A percentile compares a stretch with the other conserved stretches of the same genome.
phyloP scores from a whole-genome alignment of 1,140 invertebrate genomes.

The Drosophila orosa region DNA sequence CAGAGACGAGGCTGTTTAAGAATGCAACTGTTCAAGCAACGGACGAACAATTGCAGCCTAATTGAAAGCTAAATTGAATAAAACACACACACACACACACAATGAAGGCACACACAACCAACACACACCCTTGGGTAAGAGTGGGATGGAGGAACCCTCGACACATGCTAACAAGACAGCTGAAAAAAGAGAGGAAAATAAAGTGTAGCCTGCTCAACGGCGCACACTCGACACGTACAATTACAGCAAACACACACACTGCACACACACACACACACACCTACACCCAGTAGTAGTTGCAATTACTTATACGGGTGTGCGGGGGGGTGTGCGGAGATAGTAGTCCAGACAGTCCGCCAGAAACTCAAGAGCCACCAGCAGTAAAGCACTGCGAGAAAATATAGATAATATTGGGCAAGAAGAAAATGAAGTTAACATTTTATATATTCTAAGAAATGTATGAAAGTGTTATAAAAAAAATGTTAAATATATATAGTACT shows the following conservation, averaged over 20 bases:
- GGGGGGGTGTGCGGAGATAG: conserved; percentile 48
- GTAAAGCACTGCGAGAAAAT: conserved; percentile 16
- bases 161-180: conserved; percentile 74
- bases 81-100: conserved; percentile 52
- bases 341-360: conserved; percentile 46
- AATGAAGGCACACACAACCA: not conserved
- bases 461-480: not conserved
- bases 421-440: not conserved
- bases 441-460: not conserved
- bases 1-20: conserved; percentile 58
- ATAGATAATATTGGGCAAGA: not conserved
- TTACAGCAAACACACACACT: conserved; percentile 55
- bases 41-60: conserved; percentile 82
- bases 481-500: too few species aligned
- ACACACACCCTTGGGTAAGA: conserved; percentile 2
- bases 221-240: conserved; percentile 77
- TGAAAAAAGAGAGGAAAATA: conserved; percentile 52
- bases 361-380: conserved; percentile 40
- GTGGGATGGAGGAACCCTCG: conserved; percentile 15
- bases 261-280: conserved; percentile 6
- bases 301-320: conserved; percentile 50
- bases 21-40: conserved; percentile 68
- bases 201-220: conserved; percentile 71
- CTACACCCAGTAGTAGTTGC: conserved; percentile 7
- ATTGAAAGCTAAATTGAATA: conserved; percentile 83